A percentile compares a stretch with the other conserved stretches of the same genome.
Conservation (phyloP, 1,140 invertebrate species). For the Ceratosolen solmsi region DNA sequence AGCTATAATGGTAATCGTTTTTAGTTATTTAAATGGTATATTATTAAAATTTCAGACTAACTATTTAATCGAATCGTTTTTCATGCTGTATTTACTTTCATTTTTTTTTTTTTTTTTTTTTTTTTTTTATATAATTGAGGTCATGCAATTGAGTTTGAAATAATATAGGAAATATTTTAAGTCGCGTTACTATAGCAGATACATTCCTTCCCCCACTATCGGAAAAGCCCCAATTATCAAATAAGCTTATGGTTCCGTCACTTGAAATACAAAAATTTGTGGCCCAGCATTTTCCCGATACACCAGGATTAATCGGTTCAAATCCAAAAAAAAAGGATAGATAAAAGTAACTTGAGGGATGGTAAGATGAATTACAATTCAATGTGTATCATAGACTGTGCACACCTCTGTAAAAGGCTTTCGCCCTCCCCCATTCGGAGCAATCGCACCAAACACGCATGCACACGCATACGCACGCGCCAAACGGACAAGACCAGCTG, state of each 20-base stretch:
- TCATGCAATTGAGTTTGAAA: too few species aligned
- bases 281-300: background rate
- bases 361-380: conserved; percentile 12
- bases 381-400: background rate
- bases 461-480: background rate
- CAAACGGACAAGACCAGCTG: conserved; percentile 32
- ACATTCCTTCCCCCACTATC: background rate
- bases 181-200: too few species aligned
- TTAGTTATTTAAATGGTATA: too few species aligned
- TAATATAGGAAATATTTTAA: too few species aligned
- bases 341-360: too few species aligned
- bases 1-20: too few species aligned
- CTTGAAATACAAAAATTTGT: background rate
- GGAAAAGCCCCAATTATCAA: background rate
- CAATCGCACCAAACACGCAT: background rate
- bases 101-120: too few species aligned
- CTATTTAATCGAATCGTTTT: too few species aligned
- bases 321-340: background rate
- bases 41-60: too few species aligned
- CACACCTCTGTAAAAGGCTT: background rate
- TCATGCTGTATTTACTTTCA: too few species aligned
- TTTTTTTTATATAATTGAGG: too few species aligned
- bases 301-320: background rate
- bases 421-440: background rate
- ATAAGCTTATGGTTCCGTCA: background rate